Conservation (phyloP, 2,113 vertebrate genomes). For the Bos javanicus region DNA sequence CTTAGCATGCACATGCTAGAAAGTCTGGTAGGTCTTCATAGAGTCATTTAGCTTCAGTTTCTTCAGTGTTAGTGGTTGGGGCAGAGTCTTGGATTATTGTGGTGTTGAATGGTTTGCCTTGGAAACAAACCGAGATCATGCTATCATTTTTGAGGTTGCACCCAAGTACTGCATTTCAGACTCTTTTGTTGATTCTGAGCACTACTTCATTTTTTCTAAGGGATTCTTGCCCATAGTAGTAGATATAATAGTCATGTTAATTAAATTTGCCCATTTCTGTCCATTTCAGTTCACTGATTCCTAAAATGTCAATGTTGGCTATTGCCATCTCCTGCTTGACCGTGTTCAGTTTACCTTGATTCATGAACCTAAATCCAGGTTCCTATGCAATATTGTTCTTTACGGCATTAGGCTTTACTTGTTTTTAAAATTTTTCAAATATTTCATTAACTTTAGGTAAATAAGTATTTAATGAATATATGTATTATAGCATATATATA, state of each 20-base stretch:
- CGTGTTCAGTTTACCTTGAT: background rate
- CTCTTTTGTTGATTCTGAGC: background rate
- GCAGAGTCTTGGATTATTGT: background rate
- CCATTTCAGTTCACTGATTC: background rate
- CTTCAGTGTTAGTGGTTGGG: background rate
- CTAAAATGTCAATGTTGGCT: accelerated
- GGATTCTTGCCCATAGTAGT: background rate
- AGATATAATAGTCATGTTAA: background rate
- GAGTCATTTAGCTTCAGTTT: background rate
- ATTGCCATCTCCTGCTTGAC: background rate
- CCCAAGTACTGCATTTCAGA: background rate
- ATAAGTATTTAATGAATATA: background rate
- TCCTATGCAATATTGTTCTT: background rate
- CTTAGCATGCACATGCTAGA: background rate
- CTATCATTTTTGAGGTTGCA: background rate
- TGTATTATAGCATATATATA: background rate
- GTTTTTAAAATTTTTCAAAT: background rate
- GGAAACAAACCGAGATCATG: background rate
- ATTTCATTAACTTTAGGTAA: background rate
- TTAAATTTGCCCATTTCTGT: background rate
- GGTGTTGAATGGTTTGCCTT: background rate
- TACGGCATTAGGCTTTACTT: background rate
- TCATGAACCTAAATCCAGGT: background rate
- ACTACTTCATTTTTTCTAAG: background rate
- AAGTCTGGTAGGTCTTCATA: background rate